Percentiles rank a stretch among this genome's conserved stretches.
Conservation (phyloP, 2,888 invertebrate species). For the Ecdyonurus torrentis region DNA sequence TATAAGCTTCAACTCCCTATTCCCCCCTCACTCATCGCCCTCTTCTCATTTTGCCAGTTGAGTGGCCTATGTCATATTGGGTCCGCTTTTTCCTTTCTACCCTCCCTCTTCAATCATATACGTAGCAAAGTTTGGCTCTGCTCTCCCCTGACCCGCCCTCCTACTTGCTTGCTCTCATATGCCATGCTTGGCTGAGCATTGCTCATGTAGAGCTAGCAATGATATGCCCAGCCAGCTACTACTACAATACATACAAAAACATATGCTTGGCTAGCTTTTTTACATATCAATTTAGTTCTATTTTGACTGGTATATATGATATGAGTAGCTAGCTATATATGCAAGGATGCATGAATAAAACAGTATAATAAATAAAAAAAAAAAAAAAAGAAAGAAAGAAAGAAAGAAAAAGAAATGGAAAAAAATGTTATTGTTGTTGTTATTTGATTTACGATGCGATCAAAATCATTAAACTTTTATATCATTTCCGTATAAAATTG, state of each 20-base stretch:
- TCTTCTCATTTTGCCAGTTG: conserved; percentile 1
- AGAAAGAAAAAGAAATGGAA: no score
- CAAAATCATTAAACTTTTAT: no score
- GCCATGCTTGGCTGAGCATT: neutral
- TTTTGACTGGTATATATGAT: no score
- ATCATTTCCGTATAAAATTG: no score
- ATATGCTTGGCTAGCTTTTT: neutral
- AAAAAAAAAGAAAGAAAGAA: no score
- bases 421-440: no score
- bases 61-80: neutral
- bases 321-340: no score
- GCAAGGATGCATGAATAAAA: no score
- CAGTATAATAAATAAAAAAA: no score
- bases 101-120: neutral
- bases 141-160: neutral
- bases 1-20: neutral
- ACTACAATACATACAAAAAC: neutral
- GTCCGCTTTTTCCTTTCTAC: neutral
- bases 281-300: no score
- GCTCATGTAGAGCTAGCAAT: neutral
- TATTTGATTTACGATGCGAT: no score
- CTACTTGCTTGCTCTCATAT: neutral
- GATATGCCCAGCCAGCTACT: neutral
- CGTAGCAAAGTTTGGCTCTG: neutral
- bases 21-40: neutral